Conservation (phyloP, 2,888 invertebrate species). For the Incurvaria masculella region DNA sequence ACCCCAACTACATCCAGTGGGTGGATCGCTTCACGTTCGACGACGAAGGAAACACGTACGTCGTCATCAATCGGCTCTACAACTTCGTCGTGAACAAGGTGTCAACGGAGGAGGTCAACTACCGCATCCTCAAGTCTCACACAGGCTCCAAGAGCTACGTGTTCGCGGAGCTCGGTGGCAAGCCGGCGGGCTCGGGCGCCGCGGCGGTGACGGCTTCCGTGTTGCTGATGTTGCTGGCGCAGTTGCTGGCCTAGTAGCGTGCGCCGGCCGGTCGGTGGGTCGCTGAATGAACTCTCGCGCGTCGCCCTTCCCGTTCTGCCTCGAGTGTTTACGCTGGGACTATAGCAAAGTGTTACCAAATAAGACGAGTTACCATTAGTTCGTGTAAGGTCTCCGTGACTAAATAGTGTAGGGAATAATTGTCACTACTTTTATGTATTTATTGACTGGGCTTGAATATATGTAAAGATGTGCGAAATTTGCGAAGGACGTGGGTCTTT, state of each 20-base stretch:
- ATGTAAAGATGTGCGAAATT: no score
- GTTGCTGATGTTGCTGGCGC: constrained; percentile 32
- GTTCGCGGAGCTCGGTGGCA: constrained; percentile 40
- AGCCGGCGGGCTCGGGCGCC: constrained; percentile 27
- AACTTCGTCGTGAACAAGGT: constrained; percentile 62
- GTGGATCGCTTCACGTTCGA: constrained; percentile 69
- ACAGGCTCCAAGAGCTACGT: constrained; percentile 64
- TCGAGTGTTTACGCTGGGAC: constrained; percentile 29
- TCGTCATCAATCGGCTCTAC: constrained; percentile 65
- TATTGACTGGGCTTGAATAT: no score
- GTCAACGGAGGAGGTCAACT: constrained; percentile 59
- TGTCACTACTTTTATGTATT: neutral
- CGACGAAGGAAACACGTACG: constrained; percentile 61
- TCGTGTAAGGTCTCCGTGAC: neutral
- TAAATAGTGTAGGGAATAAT: neutral
- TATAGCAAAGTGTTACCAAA: constrained; percentile 50
- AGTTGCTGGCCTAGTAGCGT: constrained; percentile 35
- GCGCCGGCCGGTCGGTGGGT: neutral
- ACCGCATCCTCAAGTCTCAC: constrained; percentile 61
- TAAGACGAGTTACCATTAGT: constrained; percentile 46
- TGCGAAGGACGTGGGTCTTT: no score
- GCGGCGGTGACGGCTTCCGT: constrained; percentile 30
- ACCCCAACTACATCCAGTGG: constrained; percentile 69
- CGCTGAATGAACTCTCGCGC: neutral
- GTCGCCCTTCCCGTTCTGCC: constrained; percentile 27